A percentile compares a stretch with the other conserved stretches of the same genome.
These are phyloP conservation scores for Alloplasta piceator DNA, from an alignment of 2,888 invertebrate species.

Conservation along the genomic window DNA sequence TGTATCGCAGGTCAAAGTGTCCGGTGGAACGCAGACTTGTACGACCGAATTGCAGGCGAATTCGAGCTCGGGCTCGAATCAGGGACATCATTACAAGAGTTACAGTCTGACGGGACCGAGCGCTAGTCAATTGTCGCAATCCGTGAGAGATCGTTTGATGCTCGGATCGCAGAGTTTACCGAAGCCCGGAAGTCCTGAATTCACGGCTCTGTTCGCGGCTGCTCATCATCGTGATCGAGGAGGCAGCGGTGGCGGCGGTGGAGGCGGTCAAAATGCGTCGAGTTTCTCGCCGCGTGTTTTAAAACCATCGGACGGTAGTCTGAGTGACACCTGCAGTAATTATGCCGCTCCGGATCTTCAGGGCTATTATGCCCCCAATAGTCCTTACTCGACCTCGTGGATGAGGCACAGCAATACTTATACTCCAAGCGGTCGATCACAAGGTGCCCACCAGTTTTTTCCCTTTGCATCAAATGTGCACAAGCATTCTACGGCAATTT, in stretches of 20 bases:
- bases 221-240: slow-evolving; percentile 80
- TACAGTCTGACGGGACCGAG: slow-evolving; percentile 93
- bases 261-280: slow-evolving; percentile 77
- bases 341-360: slow-evolving; percentile 86
- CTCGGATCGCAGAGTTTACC: slow-evolving; percentile 95
- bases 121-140: slow-evolving; percentile 94
- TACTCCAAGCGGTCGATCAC: slow-evolving; percentile 80
- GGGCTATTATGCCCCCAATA: slow-evolving; percentile 83
- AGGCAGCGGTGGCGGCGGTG: slow-evolving; percentile 72
- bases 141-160: slow-evolving; percentile 92
- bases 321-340: slow-evolving; percentile 94
- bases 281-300: slow-evolving; percentile 80
- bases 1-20: slow-evolving; percentile 88
- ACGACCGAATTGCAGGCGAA: slow-evolving; percentile 89
- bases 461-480: no score
- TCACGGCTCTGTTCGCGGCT: slow-evolving; percentile 86
- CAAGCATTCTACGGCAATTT: no score
- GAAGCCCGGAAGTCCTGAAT: slow-evolving; percentile 90
- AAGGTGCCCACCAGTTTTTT: slow-evolving; percentile 70
- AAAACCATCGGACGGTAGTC: slow-evolving; percentile 88
- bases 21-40: slow-evolving; percentile 95
- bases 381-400: slow-evolving; percentile 91
- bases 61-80: slow-evolving; percentile 72
- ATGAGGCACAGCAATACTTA: slow-evolving; percentile 90
- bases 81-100: slow-evolving; percentile 91